Percentiles rank a stretch among this genome's conserved stretches.
Evolutionary conservation across 1,140 invertebrate species (phyloP).

Genomic region (Ceratina calcarata): DNA sequence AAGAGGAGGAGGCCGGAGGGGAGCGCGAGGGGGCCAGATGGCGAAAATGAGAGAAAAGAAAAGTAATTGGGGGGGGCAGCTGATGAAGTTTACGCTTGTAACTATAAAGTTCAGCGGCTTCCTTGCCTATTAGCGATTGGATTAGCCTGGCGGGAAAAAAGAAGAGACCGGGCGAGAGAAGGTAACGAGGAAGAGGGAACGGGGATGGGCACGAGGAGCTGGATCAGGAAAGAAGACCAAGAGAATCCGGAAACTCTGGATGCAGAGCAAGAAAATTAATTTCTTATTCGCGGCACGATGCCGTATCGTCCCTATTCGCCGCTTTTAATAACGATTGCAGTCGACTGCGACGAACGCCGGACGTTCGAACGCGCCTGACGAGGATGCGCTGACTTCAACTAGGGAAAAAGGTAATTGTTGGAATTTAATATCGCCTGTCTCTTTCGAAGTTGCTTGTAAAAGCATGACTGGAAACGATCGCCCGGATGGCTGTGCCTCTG

Average conservation of each 20-base stretch:
- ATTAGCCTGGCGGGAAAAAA: constrained; percentile 43
- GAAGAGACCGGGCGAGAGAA: no score
- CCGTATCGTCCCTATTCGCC: constrained; percentile 41
- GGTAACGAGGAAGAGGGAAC: background rate
- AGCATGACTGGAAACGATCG: background rate
- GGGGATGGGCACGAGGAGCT: background rate
- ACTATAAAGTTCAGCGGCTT: constrained; percentile 61
- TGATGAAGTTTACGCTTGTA: constrained; percentile 67
- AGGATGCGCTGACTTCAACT: background rate
- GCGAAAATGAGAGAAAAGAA: constrained; percentile 46
- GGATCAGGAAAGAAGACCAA: constrained; percentile 6
- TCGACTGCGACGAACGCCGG: background rate
- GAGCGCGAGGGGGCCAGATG: background rate
- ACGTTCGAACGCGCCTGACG: background rate
- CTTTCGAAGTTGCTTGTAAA: background rate
- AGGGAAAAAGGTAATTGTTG: background rate
- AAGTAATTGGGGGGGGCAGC: constrained; percentile 59
- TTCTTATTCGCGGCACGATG: constrained; percentile 61
- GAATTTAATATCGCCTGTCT: background rate
- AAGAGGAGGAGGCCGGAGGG: background rate
- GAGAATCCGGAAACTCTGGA: constrained; percentile 17
- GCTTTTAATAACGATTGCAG: constrained; percentile 50
- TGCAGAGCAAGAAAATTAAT: constrained; percentile 60
- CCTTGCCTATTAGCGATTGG: constrained; percentile 63
- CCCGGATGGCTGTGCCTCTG: background rate